Base-by-base conservation (phyloP, 2,888 invertebrate genomes). In the Julus scandinavius region DNA sequence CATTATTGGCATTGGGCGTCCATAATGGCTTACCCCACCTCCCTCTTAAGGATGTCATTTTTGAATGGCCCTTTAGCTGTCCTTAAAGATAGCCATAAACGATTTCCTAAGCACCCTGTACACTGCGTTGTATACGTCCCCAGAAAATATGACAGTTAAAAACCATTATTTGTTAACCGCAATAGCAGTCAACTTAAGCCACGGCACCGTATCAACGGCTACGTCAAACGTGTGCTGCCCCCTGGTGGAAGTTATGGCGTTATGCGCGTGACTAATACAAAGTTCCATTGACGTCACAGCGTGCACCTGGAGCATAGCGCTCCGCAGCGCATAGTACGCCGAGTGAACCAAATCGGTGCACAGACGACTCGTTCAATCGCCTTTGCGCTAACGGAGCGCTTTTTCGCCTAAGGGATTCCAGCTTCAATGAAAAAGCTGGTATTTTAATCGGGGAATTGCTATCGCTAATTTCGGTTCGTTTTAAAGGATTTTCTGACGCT, bases 361-460 rank as follows among this genome's bases (percentile, higher is more conserved):
- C 3, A 72, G 29, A 29, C 72, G 72, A 20, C 9, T 29, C 72
- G 72, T 72, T 72, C 72, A 29, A 72, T 72, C 20, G 29, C 72
- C 72, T 20, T 72, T 29, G 72, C 20, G 72, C 72, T 72, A 72
- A 9, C 29, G 6, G 72, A 29, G 29, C 72, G 72, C 72, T 72
- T 72, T 72, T 72, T 72, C 29, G 2, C 29, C n/a, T 1, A 72
- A n/a, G 72, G 20, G 72, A 72, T 72, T 72, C 72, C 72, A 72
- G 72, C 72, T 72, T 72, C 72, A 72, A 29, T 72, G 72, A 72
- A 72, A 63, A 72, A 72, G 72, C 72, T 72, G 72, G 72, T 29
- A 11, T 72, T 72, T 72, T 72, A 29, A 72, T 20, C 17, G 11
- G 6, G 9, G 72, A 3, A 15, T 29, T 29, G 72, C 11, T 72